These are phyloP conservation scores for Limnephilus auricula DNA, from an alignment of 2,888 invertebrate species.

Conservation along the genomic window DNA sequence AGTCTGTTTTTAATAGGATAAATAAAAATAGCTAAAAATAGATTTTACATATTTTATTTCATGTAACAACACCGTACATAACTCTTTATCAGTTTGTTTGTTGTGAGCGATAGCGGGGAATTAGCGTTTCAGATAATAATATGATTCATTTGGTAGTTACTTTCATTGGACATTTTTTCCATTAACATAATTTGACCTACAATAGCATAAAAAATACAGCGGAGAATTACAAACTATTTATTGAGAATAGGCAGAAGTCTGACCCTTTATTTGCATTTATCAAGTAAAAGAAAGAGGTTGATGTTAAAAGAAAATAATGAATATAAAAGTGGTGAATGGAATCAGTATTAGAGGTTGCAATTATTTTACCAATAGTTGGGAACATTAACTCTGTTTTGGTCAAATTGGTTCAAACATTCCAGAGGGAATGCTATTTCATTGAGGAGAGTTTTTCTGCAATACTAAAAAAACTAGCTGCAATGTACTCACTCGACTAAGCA, in stretches of 20 bases:
- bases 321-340: background rate
- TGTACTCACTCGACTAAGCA: background rate
- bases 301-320: background rate
- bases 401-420: no score
- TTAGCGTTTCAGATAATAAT: background rate
- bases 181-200: background rate
- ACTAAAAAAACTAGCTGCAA: background rate
- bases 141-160: background rate
- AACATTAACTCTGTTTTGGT: no score
- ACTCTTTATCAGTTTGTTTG: conserved; percentile 35
- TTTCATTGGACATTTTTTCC: background rate
- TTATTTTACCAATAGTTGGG: background rate
- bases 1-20: no score
- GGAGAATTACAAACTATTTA: no score
- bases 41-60: background rate
- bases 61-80: background rate
- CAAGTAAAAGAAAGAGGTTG: background rate
- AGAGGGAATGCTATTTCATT: background rate
- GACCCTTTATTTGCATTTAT: background rate
- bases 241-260: background rate
- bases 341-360: background rate
- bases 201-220: background rate
- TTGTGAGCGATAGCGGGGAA: background rate
- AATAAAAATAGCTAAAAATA: background rate
- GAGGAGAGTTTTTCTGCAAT: background rate